These are phyloP conservation scores for Argyrosomus regius DNA, from an alignment of 2,797 vertebrate species.

Conservation along the genomic window DNA sequence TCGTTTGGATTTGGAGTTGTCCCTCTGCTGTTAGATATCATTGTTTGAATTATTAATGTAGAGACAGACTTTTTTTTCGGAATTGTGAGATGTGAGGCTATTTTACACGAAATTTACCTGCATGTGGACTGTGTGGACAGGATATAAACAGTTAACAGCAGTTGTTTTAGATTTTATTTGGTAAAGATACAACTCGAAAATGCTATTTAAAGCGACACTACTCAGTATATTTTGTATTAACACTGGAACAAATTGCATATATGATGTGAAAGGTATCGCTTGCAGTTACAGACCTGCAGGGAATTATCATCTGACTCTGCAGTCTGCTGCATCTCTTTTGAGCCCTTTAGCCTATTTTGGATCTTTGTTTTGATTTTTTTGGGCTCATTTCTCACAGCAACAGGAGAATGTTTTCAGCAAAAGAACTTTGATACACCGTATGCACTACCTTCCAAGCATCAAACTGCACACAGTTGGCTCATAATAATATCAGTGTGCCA, in stretches of 20 bases:
- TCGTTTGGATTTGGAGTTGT: not conserved
- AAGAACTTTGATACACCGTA: not conserved
- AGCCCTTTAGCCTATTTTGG: not conserved
- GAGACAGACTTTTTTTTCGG: not conserved
- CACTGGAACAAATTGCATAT: not conserved
- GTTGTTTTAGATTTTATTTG: too few relatives aligned
- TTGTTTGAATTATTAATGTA: not conserved
- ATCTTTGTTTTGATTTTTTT: not conserved
- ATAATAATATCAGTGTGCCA: not conserved
- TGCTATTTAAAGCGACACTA: not conserved
- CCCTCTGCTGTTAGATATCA: not conserved
- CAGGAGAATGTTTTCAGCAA: not conserved
- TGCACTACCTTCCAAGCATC: not conserved
- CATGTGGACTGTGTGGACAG: not conserved
- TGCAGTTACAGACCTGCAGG: not conserved
- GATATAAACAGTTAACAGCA: not conserved
- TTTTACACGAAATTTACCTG: not conserved
- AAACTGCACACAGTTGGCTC: not conserved
- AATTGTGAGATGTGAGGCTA: not conserved
- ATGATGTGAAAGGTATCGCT: not conserved
- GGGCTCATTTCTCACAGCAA: not conserved
- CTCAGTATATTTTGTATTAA: not conserved
- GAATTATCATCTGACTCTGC: not conserved
- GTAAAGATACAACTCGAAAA: not conserved
- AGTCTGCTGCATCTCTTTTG: not conserved